These are phyloP conservation scores for Megastigmus dorsalis DNA, from an alignment of 2,888 invertebrate species.

Conservation along the genomic window DNA sequence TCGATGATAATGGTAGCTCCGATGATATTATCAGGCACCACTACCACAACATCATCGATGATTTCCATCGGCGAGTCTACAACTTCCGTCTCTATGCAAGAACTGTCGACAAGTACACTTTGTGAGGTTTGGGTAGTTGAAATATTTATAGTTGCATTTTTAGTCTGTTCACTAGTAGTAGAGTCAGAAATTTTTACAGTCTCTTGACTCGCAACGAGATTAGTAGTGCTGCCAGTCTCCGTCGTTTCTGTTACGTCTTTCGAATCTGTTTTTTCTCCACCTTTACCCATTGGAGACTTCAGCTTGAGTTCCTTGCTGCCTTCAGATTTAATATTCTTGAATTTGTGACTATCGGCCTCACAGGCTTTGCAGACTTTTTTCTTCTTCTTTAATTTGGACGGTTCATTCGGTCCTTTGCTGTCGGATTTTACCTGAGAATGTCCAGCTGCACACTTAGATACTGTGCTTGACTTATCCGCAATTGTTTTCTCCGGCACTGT, in stretches of 20 bases:
- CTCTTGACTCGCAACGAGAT: no score
- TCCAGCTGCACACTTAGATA: constrained; percentile 29
- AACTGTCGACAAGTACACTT: constrained; percentile 1
- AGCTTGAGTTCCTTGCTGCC: constrained; percentile 66
- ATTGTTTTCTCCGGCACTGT: neutral
- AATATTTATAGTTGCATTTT: neutral
- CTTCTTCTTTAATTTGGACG: constrained; percentile 38
- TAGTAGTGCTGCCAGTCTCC: neutral
- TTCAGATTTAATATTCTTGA: constrained; percentile 67
- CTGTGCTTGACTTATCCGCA: neutral
- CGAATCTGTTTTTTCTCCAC: constrained; percentile 32
- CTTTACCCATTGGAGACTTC: constrained; percentile 56
- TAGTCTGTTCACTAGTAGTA: neutral
- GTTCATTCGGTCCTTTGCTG: neutral
- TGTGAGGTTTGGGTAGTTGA: neutral
- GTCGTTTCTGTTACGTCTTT: constrained; percentile 29
- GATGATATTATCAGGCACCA: neutral
- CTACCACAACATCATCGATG: neutral
- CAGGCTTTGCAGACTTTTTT: constrained; percentile 46
- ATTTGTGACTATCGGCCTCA: constrained; percentile 57
- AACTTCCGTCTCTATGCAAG: constrained; percentile 20
- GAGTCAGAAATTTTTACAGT: neutral
- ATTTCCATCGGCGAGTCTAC: constrained; percentile 10
- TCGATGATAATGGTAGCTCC: neutral
- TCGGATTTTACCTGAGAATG: constrained; percentile 35